Evolutionary conservation across 2,113 vertebrate species (phyloP), one percentile per base, ranked within the genome.

Genomic region (Elephas maximus): DNA sequence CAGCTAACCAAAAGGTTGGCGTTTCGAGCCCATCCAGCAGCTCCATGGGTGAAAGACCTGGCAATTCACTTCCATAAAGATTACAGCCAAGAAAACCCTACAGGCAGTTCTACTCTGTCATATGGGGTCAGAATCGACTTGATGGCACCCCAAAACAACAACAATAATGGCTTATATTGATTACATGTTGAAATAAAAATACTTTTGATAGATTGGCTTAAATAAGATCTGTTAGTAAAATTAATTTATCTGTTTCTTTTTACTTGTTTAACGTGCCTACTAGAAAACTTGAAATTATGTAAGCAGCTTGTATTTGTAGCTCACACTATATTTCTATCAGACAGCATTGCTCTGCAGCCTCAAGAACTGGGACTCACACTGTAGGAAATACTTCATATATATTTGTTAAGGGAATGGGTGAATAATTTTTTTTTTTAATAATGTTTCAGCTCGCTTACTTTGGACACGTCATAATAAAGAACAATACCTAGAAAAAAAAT

Each of bases 221-320:
- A 87, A 80, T 33, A 73, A 73, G 65, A 69, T 18, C 30, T 8
- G 44, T 71, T 53, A 53, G 33, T 53, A 62, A 41, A 88, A 88
- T 83, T 37, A 88, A 88, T 53, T 65, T 37, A 44, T 23, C 30
- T 79, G 9, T 45, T 87, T 67, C 79, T 80, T 79, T 95, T 94
- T 33, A 30, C 30, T 51, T 79, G 44, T 85, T 89, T 26, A 45
- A 71, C 9, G 8, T n/a, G 44, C n/a, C 65, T 65, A 73, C 44
- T 71, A 73, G 51, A 60, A 93, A 51, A 62, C 8, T 69, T 21
- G 33, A 69, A 83, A 83, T 71, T 26, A 33, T 26, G 6, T 57
- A 28, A 8, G 48, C 48, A 48, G 48, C 48, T 9, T 33, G 1
- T 26, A 44, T n/a, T 51, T 63, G 41, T 53, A 23, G 44, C 44